Percentiles rank a stretch among this genome's conserved stretches.
phyloP scores from a whole-genome alignment of 2,113 vertebrate genomes.

The Mirounga angustirostris region DNA sequence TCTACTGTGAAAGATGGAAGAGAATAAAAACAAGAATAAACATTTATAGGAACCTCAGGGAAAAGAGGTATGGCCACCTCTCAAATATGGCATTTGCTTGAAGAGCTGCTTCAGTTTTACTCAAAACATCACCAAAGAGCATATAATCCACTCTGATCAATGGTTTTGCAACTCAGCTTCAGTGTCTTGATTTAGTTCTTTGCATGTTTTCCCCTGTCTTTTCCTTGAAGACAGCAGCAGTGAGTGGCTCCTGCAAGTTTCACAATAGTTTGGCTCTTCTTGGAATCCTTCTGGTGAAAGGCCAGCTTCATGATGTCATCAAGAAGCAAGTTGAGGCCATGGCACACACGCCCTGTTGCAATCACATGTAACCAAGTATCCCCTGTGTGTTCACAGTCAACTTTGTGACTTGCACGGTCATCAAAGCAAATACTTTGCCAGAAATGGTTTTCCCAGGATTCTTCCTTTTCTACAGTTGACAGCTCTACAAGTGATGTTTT shows the following conservation, averaged over 20 bases:
- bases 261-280: constrained; percentile 47
- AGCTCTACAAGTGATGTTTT: neutral
- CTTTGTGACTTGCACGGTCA: neutral
- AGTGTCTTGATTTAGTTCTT: neutral
- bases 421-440: neutral
- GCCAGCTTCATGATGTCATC: constrained; percentile 64
- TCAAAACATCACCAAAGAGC: neutral
- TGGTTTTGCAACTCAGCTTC: neutral
- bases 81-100: neutral
- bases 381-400: neutral
- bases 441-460: neutral
- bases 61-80: neutral
- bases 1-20: neutral
- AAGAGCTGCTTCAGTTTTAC: neutral
- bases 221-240: neutral
- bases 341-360: neutral
- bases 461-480: neutral
- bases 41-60: no score
- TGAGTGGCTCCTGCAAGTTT: constrained; percentile 1
- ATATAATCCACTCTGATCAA: neutral
- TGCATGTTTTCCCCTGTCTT: neutral
- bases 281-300: neutral
- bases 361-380: neutral
- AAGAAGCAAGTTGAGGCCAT: constrained; percentile 40
- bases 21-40: neutral